Conservation (phyloP, 2,888 invertebrate species). For the Ptilodon capucinus region DNA sequence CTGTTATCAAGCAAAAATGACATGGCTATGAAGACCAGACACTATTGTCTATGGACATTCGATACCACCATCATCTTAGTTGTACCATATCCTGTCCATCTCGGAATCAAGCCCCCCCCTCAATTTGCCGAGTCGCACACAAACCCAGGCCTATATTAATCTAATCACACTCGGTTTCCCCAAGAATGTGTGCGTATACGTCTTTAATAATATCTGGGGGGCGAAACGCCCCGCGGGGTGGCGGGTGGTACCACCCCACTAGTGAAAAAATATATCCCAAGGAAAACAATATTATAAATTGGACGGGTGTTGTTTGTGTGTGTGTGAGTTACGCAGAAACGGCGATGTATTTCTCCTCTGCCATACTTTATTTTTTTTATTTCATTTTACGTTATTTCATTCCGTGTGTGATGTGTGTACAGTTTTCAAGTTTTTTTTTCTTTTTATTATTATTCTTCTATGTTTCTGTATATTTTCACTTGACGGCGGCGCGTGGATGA, state of each 20-base stretch:
- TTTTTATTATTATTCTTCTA: too few relatives aligned
- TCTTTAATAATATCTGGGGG: conserved; percentile 82
- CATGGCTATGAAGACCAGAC: background rate
- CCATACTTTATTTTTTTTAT: conserved; percentile 66
- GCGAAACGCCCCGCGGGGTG: conserved; percentile 30
- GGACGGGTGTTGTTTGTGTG: conserved; percentile 51
- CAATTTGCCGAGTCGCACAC: conserved; percentile 18
- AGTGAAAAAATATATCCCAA: conserved; percentile 82
- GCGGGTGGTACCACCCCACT: conserved; percentile 50
- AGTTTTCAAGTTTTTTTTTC: conserved; percentile 46
- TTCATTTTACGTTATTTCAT: conserved; percentile 77
- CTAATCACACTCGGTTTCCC: conserved; percentile 78
- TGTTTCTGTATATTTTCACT: conserved; percentile 57
- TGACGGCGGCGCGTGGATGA: conserved; percentile 35
- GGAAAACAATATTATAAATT: conserved; percentile 83
- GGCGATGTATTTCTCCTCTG: conserved; percentile 51
- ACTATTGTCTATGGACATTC: conserved; percentile 27
- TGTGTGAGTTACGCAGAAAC: conserved; percentile 54
- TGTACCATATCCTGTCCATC: conserved; percentile 45
- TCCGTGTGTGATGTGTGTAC: conserved; percentile 60
- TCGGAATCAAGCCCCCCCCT: conserved; percentile 26
- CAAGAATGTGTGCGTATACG: conserved; percentile 80
- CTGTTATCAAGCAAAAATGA: background rate
- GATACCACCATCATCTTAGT: conserved; percentile 25
- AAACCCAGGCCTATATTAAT: conserved; percentile 72